Evolutionary conservation across 1,140 invertebrate species (phyloP), one percentile per base, ranked within the genome.

Genomic region (Pantala flavescens): DNA sequence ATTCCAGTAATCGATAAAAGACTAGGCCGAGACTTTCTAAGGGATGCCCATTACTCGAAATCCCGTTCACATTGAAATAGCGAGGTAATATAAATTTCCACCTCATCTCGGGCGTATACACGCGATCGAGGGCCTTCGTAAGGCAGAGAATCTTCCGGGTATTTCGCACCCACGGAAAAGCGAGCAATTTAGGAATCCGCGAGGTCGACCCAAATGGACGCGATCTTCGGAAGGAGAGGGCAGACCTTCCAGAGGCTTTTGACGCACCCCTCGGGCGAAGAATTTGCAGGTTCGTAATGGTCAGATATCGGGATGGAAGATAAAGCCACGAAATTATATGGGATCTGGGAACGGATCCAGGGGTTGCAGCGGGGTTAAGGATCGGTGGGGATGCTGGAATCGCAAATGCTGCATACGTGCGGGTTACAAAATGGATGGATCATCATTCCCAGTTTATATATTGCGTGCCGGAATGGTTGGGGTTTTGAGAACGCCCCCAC

Each of bases 271-370:
- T 9, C 28, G 28, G 28, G 28, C 28, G 28, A 36, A 9, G 28
- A 36, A 36, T 36, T 36, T 9, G 28, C 28, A 19, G 49, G 49
- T 63, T 36, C 12, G 12, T 63, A 63, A 63, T 63, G 49, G n/a
- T 63, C 49, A 63, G 49, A 63, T 63, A 63, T 63, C n/a, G 12
- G 49, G 49, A 63, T 63, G 49, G 49, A 21, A 63, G 49, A 63
- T 63, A 63, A 63, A 63, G 49, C 49, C 12, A 21, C 49, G 49
- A 63, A 63, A 63, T 63, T 63, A 63, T 21, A 63, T 63, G n/a
- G 49, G 49, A 21, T 16, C n/a, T 16, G 49, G 49, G 49, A 19
- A 63, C 12, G 49, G 49, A 21, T 3, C 16, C 12, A 63, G 49
- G 49, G 16, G 49, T 19, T 63, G 49, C 49, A 63, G n/a, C 16